Percentiles rank a stretch among this genome's conserved stretches.
These are phyloP conservation scores for Puffinus mauretanicus DNA, from an alignment of 2,113 vertebrate genomes.

Conservation along the genomic window DNA sequence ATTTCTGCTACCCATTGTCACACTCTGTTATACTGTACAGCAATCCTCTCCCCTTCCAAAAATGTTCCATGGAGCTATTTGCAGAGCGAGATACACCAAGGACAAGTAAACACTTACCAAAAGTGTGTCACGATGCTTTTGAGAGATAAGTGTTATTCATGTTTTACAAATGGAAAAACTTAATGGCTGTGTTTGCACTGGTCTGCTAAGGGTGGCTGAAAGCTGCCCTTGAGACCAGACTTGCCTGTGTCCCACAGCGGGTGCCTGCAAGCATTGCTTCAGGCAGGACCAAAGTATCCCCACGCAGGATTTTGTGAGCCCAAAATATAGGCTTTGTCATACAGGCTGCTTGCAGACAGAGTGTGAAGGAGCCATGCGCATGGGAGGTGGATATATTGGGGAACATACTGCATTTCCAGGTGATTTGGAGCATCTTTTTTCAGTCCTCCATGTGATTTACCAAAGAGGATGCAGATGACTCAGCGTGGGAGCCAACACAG, in stretches of 20 bases:
- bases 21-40: neutral
- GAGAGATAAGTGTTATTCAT: neutral
- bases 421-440: neutral
- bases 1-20: neutral
- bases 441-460: neutral
- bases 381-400: neutral
- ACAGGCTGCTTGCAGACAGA: neutral
- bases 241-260: neutral
- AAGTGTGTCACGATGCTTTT: neutral
- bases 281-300: neutral
- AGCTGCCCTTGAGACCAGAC: neutral
- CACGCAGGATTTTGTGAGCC: neutral
- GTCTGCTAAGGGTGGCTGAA: neutral
- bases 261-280: neutral
- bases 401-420: neutral
- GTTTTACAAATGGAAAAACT: neutral
- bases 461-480: neutral
- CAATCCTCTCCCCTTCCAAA: neutral
- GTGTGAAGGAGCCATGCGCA: neutral
- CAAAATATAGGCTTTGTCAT: neutral
- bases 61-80: neutral
- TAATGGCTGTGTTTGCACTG: neutral
- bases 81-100: neutral
- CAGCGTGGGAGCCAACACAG: neutral
- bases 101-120: neutral